A percentile compares a stretch with the other conserved stretches of the same genome.
These are phyloP conservation scores for Oscheius sp. DNA, from an alignment of 2,888 invertebrate species.

Conservation along the genomic window DNA sequence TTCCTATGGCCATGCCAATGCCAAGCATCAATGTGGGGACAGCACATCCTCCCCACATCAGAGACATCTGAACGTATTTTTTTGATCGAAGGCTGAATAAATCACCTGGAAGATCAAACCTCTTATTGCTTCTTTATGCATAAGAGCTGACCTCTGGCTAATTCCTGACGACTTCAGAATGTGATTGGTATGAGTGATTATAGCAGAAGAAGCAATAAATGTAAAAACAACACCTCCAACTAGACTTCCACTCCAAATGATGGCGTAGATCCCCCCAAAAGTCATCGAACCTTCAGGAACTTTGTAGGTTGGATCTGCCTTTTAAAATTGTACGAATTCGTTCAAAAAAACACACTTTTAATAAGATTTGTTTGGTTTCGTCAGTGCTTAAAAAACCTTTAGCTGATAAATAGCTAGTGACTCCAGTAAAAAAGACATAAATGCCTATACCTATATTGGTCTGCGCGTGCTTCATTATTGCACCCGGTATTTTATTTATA, in stretches of 20 bases:
- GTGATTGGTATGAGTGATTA: background rate
- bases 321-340: background rate
- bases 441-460: background rate
- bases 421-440: background rate
- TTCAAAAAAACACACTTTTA: background rate
- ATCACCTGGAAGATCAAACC: background rate
- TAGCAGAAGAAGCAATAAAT: background rate
- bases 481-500: background rate
- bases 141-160: background rate
- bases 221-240: background rate
- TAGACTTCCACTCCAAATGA: background rate
- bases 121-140: background rate
- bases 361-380: background rate
- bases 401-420: background rate
- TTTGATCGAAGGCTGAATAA: too few relatives aligned
- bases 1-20: background rate
- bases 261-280: background rate
- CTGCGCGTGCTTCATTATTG: background rate
- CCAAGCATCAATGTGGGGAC: background rate
- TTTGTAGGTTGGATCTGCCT: background rate
- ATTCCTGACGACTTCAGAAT: background rate
- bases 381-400: background rate
- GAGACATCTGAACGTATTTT: background rate
- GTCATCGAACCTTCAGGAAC: background rate
- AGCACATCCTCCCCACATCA: constrained; percentile 6